Evolutionary conservation across 2,797 vertebrate species (phyloP), one percentile per base, ranked within the genome.

Genomic region (Poecilia wingei): DNA sequence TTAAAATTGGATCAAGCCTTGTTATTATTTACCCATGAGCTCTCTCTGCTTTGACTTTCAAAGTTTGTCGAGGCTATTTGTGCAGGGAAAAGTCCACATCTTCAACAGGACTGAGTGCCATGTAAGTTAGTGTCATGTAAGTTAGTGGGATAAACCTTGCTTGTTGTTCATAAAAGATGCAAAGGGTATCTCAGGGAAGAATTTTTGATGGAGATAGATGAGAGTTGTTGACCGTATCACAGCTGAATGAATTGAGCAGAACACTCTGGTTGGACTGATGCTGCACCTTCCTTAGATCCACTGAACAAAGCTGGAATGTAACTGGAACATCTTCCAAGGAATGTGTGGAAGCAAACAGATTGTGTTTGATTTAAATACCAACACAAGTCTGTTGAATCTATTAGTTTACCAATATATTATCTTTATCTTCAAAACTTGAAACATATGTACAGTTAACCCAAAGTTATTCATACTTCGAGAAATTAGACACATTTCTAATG

Each of bases 11-110:
- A 73, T 76, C 39, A 16, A 13, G 49, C 41, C 55, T 8, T 79
- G 55, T 72, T 57, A n/a, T 69, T 76, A 41, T 76, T 76, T 74
- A 36, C 6, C 33, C 75, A 6, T 51, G 7, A 59, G 71, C 71
- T 74, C 45, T 57, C 74, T 41, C 57, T 47, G 43, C 72, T 41
- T 31, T 36, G 16, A 75, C n/a, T 20, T 51, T 59, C 61, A 70
- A 57, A 70, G 20, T 74, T 13, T 45, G 14, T 74, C 70, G 7
- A 76, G 59, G 36, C 47, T 28, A 13, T 55, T 53, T 45, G 64
- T 45, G 33, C 28, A 53, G 45, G 16, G 53, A 22, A 39, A 28
- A 12, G n/a, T 36, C 5, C n/a, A 39, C 74, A 39, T 41, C 25
- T 12, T 47, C 31, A 46, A 28, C 16, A 45, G 55, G 55, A 66